Evolutionary conservation across 37 sponge, comb jelly and placozoan species (phyloP), one percentile per base, ranked within the genome.

Genomic region (Aphrocallistes beatrix): DNA sequence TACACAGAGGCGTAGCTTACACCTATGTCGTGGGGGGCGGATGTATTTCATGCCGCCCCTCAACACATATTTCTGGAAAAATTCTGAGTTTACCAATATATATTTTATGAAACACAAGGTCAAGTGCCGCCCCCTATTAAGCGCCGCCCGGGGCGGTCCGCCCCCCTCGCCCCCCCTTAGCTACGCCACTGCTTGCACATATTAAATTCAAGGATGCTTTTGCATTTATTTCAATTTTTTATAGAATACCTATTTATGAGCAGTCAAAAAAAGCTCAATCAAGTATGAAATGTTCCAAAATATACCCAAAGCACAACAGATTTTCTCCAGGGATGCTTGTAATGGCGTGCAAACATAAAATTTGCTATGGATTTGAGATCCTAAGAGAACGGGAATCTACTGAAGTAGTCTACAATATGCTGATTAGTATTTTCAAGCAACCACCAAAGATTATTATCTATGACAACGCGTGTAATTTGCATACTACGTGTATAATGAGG

Each of bases 251-350:
- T 25, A 21, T 19, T 19, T 60, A 60, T 60, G 75, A 60, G 75
- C 8, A n/a, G n/a, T n/a, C n/a, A 19, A 30, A 13, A 28, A 60
- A 60, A 28, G 75, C 25, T 25, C 28, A 60, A 19, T 3, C 34
- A 21, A 60, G 28, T 21, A 6, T 21, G 6, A 3, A 60, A 60
- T 60, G 75, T 60, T 60, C 75, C 8, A 60, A 60, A 13, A 60
- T 60, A 19, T 60, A 60, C 34, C 75, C 75, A 3, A 28, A 60
- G n/a, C 34, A 60, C 34, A 60, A 28, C n/a, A 60, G 21, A 60
- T 60, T 60, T 30, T 60, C 75, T 60, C 75, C 75, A 60, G 75
- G 75, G n/a, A 60, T 60, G 75, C 75, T 60, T 8, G 75, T 60
- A 19, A 3, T 60, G 8, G n/a, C 75, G n/a, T 60, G 75, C 21